Conservation (phyloP, 2,797 vertebrate species). For the Scleropages formosus region DNA sequence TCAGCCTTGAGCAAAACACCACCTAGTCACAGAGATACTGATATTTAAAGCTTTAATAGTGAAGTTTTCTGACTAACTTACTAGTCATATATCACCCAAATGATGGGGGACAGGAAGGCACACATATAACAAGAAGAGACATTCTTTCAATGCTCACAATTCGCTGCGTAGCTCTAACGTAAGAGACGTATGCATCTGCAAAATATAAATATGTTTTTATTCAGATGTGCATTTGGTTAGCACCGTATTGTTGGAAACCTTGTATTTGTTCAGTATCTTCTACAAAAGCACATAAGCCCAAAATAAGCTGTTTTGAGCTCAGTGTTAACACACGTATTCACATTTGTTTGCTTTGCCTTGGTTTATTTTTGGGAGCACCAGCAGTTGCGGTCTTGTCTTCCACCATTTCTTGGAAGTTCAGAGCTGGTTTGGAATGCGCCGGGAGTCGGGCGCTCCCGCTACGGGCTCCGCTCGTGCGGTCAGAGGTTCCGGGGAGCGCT, state of each 20-base stretch:
- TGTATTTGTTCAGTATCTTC: slow-evolving; percentile 5
- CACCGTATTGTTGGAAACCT: too few species aligned
- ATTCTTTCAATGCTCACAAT: too few species aligned
- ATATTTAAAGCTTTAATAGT: too few species aligned
- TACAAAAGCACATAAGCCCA: background rate
- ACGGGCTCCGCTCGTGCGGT: slow-evolving; percentile 44
- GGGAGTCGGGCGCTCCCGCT: background rate
- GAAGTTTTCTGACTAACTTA: too few species aligned
- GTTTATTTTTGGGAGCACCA: slow-evolving; percentile 11
- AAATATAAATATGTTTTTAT: too few species aligned
- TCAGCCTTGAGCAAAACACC: too few species aligned
- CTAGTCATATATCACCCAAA: too few species aligned
- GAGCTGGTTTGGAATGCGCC: background rate
- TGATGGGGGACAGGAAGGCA: too few species aligned
- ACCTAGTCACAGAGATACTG: too few species aligned
- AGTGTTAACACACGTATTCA: slow-evolving; percentile 10
- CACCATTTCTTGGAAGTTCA: slow-evolving; percentile 2
- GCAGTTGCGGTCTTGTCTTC: slow-evolving; percentile 10
- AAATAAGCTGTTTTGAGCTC: slow-evolving; percentile 2
- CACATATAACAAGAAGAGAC: too few species aligned
- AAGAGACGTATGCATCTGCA: too few species aligned
- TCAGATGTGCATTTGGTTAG: slow-evolving; percentile 3
- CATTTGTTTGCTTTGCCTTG: slow-evolving; percentile 6
- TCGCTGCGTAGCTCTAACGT: too few species aligned
- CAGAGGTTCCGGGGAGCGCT: slow-evolving; percentile 32